Evolutionary conservation across 2,113 vertebrate species (phyloP).

Genomic region (Dolichotis patagonum): DNA sequence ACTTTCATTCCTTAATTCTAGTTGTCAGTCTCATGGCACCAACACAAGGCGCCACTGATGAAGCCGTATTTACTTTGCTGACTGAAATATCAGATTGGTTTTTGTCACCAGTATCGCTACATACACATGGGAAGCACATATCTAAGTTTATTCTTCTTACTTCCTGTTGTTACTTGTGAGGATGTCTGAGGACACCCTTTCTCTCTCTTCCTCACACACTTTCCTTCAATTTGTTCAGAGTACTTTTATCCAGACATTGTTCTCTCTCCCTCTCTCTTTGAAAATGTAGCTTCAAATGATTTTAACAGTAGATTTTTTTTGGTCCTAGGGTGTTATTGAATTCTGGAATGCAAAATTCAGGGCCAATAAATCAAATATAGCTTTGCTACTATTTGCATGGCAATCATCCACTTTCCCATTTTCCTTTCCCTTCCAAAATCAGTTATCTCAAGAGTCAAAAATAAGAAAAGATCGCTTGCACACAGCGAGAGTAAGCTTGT

Average conservation of each 20-base stretch:
- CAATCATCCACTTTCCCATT: not conserved
- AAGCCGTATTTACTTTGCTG: not conserved
- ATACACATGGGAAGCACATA: not conserved
- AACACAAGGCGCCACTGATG: not conserved
- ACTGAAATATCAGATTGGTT: not conserved
- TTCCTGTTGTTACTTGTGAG: not conserved
- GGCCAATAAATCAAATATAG: not conserved
- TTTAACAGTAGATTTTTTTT: not conserved
- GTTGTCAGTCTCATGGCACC: not conserved
- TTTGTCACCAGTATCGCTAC: not conserved
- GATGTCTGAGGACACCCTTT: not conserved
- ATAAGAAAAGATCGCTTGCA: not conserved
- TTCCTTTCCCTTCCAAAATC: not conserved
- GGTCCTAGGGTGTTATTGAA: not conserved
- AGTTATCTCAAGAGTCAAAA: conserved; percentile 3
- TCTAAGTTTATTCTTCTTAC: not conserved
- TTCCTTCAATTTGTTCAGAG: not conserved
- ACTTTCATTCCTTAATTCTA: not conserved
- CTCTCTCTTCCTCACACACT: not conserved
- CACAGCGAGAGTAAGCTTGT: not conserved
- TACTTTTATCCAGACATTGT: not conserved
- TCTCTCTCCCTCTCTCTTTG: not conserved
- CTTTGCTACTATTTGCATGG: not conserved
- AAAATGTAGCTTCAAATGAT: not conserved
- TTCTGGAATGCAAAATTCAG: not conserved